Conservation (phyloP, 2,888 invertebrate species). For the Spialia ferax region DNA sequence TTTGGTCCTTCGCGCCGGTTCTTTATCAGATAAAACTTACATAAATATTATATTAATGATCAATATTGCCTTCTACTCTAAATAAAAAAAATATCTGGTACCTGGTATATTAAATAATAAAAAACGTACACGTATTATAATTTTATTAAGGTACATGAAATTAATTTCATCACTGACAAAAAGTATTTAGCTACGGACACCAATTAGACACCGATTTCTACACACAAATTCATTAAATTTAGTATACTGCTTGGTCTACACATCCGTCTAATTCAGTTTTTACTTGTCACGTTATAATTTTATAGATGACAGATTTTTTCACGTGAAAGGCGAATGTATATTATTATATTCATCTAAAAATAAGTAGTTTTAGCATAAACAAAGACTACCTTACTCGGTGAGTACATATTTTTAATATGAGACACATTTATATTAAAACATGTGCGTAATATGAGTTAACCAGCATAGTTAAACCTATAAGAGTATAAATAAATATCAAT, state of each 20-base stretch:
- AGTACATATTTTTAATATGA: neutral
- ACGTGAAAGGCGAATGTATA: neutral
- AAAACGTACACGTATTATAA: neutral
- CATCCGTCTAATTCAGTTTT: neutral
- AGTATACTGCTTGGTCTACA: conserved; percentile 3
- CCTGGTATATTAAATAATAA: no score
- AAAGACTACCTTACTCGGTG: neutral
- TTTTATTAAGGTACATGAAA: conserved; percentile 22
- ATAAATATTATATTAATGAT: no score
- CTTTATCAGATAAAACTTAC: no score
- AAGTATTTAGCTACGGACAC: conserved; percentile 3
- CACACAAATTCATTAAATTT: neutral
- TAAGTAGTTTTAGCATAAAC: neutral
- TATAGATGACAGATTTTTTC: neutral
- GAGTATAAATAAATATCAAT: neutral
- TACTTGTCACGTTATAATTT: neutral
- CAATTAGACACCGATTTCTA: conserved; percentile 3
- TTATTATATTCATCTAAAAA: neutral
- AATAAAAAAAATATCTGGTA: no score
- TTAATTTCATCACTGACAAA: conserved; percentile 24
- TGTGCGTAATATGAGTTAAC: neutral
- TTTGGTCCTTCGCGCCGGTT: no score
- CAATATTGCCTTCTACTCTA: no score
- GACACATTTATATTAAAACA: neutral
- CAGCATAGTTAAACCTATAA: neutral